Evolutionary conservation across 2,113 vertebrate genomes (phyloP).

Genomic region (Scopus umbretta): DNA sequence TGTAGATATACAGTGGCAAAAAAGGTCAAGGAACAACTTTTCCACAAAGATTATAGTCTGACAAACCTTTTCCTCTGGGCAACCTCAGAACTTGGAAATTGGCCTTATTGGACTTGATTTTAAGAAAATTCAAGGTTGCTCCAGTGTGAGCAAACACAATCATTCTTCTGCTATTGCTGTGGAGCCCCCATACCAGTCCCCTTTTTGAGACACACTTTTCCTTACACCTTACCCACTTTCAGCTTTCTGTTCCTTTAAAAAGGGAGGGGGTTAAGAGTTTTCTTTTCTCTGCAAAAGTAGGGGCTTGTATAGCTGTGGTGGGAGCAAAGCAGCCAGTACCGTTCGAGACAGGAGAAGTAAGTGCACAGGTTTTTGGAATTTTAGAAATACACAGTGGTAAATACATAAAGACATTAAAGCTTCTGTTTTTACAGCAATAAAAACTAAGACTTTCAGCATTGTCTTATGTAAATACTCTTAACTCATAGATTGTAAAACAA

Average conservation of each 20-base stretch:
- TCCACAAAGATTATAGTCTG: slow-evolving; percentile 48
- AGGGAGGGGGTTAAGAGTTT: not conserved
- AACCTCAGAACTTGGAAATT: slow-evolving; percentile 28
- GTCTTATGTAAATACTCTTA: not conserved
- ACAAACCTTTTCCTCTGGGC: slow-evolving; percentile 41
- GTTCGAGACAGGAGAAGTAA: not conserved
- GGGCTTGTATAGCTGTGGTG: not conserved
- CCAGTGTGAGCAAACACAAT: not conserved
- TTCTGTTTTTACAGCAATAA: not conserved
- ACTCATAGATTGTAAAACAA: not conserved
- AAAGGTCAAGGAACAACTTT: slow-evolving; percentile 65
- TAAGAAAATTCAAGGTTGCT: slow-evolving; percentile 23
- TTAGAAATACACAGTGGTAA: too few relatives aligned
- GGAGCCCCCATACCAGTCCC: not conserved
- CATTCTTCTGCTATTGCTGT: not conserved
- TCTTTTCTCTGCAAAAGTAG: not conserved
- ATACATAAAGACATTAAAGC: not conserved
- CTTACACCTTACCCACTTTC: not conserved
- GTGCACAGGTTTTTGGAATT: not conserved
- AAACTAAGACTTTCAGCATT: not conserved
- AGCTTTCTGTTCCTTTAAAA: not conserved
- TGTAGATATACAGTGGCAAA: slow-evolving; percentile 29
- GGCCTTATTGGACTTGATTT: slow-evolving; percentile 21
- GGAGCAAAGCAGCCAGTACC: not conserved
- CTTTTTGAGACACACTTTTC: not conserved